Base-by-base conservation (phyloP, 2,797 vertebrate species). In the Hipposideros larvatus region DNA sequence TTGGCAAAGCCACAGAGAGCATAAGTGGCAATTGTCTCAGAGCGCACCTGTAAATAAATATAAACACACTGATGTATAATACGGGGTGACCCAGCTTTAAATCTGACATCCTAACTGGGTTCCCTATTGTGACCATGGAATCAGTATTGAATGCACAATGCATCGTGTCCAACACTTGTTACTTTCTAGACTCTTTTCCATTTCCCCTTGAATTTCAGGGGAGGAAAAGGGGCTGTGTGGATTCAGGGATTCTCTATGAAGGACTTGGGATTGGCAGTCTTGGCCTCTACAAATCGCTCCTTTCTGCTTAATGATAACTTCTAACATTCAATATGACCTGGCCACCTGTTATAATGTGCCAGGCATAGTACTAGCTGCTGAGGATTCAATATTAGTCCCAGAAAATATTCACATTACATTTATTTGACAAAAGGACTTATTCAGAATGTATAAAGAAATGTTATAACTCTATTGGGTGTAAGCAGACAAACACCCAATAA, bases 1-100 rank as follows among this genome's bases (percentile, higher is more conserved):
- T 99, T 99, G 97, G 99, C 99, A 98, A 99, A 99, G 66, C 99
- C 99, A 98, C 99, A 99, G 90, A 99, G 98, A 70, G 99, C 99
- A 0, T 99, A 99, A 4, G 99, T 99, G 86, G 99, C 99, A 66
- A 99, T 99, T 34, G 98, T 98, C 99, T 99, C 99, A 48, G 99
- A 99, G 70, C 99, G 99, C 92, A 99, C 97, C 99, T 99, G 97
- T 75, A 98, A 98, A 65, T 22, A 95, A 97, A 43, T 79, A 96
- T 78, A 97, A 46, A 98, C 53, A 96, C n/a, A 96, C 1, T n/a
- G 9, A 37, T 5, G 18, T 66, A 34, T 24, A 34, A 78, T 28
- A 43, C 7, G 16, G 26, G 37, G 66, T 87, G 78, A 74, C 22
- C 26, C 71, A 21, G 53, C 59, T 86, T 28, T 57, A 79, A 70